Percentiles rank a stretch among this genome's conserved stretches.
Conservation (phyloP, 2,113 vertebrate genomes). For the Chaetops frenatus region DNA sequence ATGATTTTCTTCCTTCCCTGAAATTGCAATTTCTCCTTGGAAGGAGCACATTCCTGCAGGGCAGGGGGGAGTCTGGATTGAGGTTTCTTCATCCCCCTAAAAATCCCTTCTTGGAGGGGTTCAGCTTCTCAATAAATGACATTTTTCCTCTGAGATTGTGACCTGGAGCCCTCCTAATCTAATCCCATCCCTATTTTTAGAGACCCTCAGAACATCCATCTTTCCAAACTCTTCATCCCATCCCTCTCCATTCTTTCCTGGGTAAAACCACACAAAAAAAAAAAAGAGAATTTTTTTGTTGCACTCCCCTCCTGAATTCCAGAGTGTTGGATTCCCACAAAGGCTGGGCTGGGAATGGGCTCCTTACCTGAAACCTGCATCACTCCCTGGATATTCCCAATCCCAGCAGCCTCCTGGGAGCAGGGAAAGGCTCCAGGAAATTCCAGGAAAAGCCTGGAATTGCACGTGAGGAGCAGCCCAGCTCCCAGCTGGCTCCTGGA, state of each 20-base stretch:
- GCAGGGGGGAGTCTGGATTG: not conserved
- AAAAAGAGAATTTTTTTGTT: not conserved
- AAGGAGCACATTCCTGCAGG: not conserved
- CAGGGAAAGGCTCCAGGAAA: not conserved
- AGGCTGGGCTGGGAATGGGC: not conserved
- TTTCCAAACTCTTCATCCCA: not conserved
- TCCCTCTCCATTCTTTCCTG: not conserved
- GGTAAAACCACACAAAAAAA: not conserved
- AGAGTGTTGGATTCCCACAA: rapidly evolving
- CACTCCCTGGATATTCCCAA: rapidly evolving
- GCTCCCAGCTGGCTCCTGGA: not conserved
- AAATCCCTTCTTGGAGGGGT: not conserved
- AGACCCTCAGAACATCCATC: not conserved
- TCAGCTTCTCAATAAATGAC: not conserved
- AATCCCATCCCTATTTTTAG: not conserved
- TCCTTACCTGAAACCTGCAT: rapidly evolving
- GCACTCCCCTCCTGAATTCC: not conserved
- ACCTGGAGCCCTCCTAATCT: not conserved
- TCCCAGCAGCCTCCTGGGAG: no score
- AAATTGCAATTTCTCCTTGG: not conserved
- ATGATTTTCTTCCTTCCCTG: not conserved
- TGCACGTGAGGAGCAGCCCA: not conserved
- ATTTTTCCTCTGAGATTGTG: rapidly evolving
- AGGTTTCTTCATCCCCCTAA: not conserved
- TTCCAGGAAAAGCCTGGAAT: not conserved